Evolutionary conservation across 2,888 invertebrate species (phyloP), one percentile per base, ranked within the genome.

Genomic region (Dione juno): DNA sequence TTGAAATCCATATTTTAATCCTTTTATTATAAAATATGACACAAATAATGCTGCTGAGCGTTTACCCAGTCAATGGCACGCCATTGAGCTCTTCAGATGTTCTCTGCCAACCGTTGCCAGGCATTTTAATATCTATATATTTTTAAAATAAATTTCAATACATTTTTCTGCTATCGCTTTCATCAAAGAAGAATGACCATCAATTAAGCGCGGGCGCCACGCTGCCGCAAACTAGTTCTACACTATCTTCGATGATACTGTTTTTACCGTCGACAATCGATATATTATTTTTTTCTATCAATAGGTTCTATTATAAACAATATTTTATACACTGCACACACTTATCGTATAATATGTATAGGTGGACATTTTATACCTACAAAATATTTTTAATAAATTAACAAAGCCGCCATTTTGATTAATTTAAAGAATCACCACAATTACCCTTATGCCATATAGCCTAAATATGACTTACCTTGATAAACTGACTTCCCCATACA

Each of bases 151-250:
- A 19, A 8, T 41, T 21, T 8, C 10, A 35, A n/a, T 43, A n/a
- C 11, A 59, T 79, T 81, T 75, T 82, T 85, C 80, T 90, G 90
- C 85, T 82, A 76, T 80, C 90, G 78, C 76, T 89, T 77, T 82
- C 74, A 73, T 73, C 75, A 61, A 71, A 74, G 79, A 80, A 81
- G 82, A 83, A 81, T 79, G 82, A 78, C 81, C 81, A 83, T 82
- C 88, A 88, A 90, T 91, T 90, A 89, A 88, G 76, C 78, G 86
- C 86, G 86, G 89, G 86, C 71, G 72, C 67, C 59, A 41, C 40
- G 64, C 19, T 14, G 72, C 65, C 63, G 37, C 80, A 82, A 78
- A 88, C 89, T 87, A 88, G 88, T 87, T 88, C 80, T 84, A 82
- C 83, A 83, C 82, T 82, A 85, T 84, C 79, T 52, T 59, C 71